phyloP scores from a whole-genome alignment of 2,797 vertebrate genomes.

The Monodelphis domestica region DNA sequence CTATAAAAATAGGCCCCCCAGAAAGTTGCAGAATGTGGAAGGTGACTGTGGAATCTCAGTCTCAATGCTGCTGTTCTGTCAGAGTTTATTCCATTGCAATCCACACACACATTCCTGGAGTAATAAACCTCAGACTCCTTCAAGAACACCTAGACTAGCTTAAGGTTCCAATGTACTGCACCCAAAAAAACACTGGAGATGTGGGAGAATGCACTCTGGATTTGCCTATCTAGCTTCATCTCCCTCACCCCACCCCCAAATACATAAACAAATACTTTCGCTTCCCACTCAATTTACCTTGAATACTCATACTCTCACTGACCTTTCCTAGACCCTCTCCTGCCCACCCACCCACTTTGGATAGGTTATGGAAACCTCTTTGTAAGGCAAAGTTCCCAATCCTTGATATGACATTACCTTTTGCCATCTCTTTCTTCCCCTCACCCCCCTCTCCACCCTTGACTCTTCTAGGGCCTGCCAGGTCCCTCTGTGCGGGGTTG shows the following conservation, averaged over 20 bases:
- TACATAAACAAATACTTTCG: constrained; percentile 66
- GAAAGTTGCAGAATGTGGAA: neutral
- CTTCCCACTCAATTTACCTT: constrained; percentile 65
- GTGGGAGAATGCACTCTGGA: neutral
- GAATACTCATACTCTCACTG: constrained; percentile 72
- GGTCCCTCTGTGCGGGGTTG: constrained; percentile 35
- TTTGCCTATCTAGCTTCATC: neutral
- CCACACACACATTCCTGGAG: constrained; percentile 31
- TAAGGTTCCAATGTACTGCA: neutral
- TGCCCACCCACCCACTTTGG: constrained; percentile 70
- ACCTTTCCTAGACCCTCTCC: constrained; percentile 68
- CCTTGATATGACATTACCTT: constrained; percentile 52
- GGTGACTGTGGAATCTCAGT: neutral
- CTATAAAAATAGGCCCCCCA: neutral
- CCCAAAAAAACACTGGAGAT: neutral
- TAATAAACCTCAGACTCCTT: neutral
- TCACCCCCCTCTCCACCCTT: constrained; percentile 29
- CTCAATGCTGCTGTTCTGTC: constrained; percentile 1
- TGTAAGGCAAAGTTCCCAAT: constrained; percentile 50
- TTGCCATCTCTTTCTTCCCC: constrained; percentile 65
- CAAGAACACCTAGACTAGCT: neutral
- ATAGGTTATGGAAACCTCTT: constrained; percentile 35
- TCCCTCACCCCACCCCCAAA: constrained; percentile 5
- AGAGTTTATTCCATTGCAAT: constrained; percentile 66
- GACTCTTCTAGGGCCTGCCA: constrained; percentile 16